Conservation (phyloP, 2,113 vertebrate species). For the Progne subis region DNA sequence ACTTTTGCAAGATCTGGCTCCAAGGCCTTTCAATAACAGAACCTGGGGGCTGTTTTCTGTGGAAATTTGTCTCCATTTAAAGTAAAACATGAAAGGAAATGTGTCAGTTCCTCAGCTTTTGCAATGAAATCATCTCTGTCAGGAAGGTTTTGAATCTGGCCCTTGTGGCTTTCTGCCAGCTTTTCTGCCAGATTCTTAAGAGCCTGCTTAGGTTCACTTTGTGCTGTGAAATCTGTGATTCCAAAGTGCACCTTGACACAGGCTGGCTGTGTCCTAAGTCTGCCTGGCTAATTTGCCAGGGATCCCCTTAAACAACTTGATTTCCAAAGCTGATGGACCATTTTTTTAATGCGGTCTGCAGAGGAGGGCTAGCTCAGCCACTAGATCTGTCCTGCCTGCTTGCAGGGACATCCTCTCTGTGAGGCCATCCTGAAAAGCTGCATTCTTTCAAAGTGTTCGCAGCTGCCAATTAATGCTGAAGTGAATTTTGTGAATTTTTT, state of each 20-base stretch:
- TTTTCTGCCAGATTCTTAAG: neutral
- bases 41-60: neutral
- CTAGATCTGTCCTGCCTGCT: neutral
- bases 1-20: neutral
- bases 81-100: slow-evolving; percentile 45
- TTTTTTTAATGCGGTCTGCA: neutral
- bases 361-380: neutral
- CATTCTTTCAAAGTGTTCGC: neutral
- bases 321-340: neutral
- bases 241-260: fast-evolving
- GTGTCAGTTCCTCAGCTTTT: slow-evolving; percentile 47
- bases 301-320: neutral
- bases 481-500: neutral
- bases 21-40: neutral
- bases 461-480: neutral
- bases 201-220: neutral
- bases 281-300: neutral
- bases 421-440: neutral
- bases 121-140: neutral
- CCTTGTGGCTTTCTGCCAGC: neutral
- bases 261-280: neutral
- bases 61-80: neutral
- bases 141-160: neutral
- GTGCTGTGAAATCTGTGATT: neutral
- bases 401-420: neutral